A percentile compares a stretch with the other conserved stretches of the same genome.
Evolutionary conservation across 2,888 invertebrate species (phyloP).

Genomic region (Galerucella calmariensis): DNA sequence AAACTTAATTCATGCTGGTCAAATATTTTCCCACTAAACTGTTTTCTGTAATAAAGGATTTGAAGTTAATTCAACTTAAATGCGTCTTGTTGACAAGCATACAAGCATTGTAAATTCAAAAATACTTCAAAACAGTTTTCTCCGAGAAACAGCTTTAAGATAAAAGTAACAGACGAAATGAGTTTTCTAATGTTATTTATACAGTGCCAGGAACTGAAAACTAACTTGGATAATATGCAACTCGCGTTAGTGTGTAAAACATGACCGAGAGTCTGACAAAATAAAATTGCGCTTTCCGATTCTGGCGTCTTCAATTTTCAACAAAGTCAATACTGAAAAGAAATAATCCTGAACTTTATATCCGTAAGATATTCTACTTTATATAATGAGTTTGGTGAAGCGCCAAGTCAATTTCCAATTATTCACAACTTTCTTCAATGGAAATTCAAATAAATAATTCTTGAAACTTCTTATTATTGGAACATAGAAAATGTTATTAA

Average conservation of each 20-base stretch:
- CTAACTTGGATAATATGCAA: conserved; percentile 10
- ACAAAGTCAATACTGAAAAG: conserved; percentile 25
- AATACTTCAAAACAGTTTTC: too few species aligned
- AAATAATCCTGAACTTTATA: conserved; percentile 31
- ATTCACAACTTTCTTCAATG: conserved; percentile 38
- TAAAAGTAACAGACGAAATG: not conserved
- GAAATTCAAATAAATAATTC: conserved; percentile 37
- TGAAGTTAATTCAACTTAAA: too few species aligned
- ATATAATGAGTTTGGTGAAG: conserved; percentile 38
- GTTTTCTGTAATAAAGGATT: too few species aligned
- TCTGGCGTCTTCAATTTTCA: conserved; percentile 25
- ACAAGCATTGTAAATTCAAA: too few species aligned
- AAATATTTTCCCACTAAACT: too few species aligned
- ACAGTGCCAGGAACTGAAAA: conserved; percentile 1
- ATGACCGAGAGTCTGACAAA: conserved; percentile 23
- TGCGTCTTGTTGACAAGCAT: too few species aligned
- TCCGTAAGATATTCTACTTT: conserved; percentile 33
- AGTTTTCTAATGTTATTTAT: conserved; percentile 10
- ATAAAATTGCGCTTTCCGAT: conserved; percentile 22
- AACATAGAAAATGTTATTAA: not conserved
- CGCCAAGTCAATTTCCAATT: conserved; percentile 42
- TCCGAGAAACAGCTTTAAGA: too few species aligned
- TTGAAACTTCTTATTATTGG: not conserved
- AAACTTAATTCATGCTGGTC: too few species aligned
- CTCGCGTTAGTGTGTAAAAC: conserved; percentile 10